These are phyloP conservation scores for Hoplodrina blanda DNA, from an alignment of 2,888 invertebrate genomes.

Conservation along the genomic window DNA sequence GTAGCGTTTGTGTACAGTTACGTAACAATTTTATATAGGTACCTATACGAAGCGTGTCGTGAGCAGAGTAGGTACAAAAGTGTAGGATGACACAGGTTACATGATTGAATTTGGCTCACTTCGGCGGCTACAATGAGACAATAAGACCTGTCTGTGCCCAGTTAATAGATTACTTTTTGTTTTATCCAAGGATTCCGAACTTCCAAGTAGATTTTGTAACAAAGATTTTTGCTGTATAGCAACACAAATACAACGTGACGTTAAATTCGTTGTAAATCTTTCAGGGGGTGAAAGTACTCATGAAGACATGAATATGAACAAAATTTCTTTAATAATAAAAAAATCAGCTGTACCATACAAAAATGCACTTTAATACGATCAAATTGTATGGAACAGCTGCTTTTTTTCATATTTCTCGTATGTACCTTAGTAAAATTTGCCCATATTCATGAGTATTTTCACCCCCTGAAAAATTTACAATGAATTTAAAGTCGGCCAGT, in stretches of 20 bases:
- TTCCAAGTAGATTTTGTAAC: slow-evolving; percentile 16
- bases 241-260: slow-evolving; percentile 13
- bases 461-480: too few species aligned
- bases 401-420: too few species aligned
- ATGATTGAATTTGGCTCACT: slow-evolving; percentile 54
- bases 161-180: slow-evolving; percentile 32
- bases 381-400: too few species aligned
- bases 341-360: too few species aligned
- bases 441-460: too few species aligned
- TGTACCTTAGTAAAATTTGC: too few species aligned
- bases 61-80: slow-evolving; percentile 43
- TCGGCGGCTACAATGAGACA: slow-evolving; percentile 40
- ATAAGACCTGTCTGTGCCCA: slow-evolving; percentile 21
- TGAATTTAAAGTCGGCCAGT: neutral
- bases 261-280: too few species aligned
- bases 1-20: slow-evolving; percentile 55
- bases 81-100: slow-evolving; percentile 45
- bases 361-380: too few species aligned
- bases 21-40: slow-evolving; percentile 46
- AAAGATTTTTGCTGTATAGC: slow-evolving; percentile 7
- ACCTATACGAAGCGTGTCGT: slow-evolving; percentile 30
- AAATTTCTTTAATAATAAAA: too few species aligned
- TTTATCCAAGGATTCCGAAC: slow-evolving; percentile 17
- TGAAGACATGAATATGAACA: too few species aligned
- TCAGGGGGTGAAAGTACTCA: too few species aligned